Conservation (phyloP, 2,888 invertebrate genomes). For the Cyclophora punctaria region DNA sequence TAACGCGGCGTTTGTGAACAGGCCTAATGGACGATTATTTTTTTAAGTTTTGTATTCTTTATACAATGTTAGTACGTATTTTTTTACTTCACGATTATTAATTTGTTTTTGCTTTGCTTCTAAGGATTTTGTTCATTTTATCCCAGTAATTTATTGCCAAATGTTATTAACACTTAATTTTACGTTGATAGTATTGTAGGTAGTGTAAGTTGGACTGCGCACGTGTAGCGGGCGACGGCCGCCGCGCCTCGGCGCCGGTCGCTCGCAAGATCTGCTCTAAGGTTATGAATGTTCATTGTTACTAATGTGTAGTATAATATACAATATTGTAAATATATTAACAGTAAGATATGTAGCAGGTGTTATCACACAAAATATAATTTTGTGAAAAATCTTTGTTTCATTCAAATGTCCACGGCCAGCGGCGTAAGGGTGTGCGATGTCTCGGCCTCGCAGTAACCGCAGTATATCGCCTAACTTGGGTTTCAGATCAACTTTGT, state of each 20-base stretch:
- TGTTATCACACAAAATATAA: slow-evolving; percentile 77
- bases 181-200: slow-evolving; percentile 48
- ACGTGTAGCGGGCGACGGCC: slow-evolving; percentile 13
- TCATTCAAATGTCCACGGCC: too few species aligned
- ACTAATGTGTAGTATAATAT: slow-evolving; percentile 71
- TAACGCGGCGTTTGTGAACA: slow-evolving; percentile 20
- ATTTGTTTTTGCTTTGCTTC: slow-evolving; percentile 48
- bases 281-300: slow-evolving; percentile 75
- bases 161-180: slow-evolving; percentile 67
- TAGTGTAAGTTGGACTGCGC: slow-evolving; percentile 28
- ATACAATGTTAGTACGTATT: slow-evolving; percentile 42
- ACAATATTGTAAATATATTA: slow-evolving; percentile 72
- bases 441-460: too few species aligned
- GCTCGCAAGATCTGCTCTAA: slow-evolving; percentile 67
- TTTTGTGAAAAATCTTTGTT: slow-evolving; percentile 63
- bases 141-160: slow-evolving; percentile 74
- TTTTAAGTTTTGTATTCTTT: slow-evolving; percentile 55
- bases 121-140: slow-evolving; percentile 63
- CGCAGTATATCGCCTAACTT: too few species aligned
- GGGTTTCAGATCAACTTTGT: too few species aligned
- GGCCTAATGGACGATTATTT: slow-evolving; percentile 44
- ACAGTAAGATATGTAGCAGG: slow-evolving; percentile 73
- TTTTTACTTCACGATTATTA: slow-evolving; percentile 44
- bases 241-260: slow-evolving; percentile 23
- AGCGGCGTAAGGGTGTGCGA: too few species aligned